Evolutionary conservation across 1,140 invertebrate species (phyloP), one percentile per base, ranked within the genome.

Genomic region (Bombus turneri): DNA sequence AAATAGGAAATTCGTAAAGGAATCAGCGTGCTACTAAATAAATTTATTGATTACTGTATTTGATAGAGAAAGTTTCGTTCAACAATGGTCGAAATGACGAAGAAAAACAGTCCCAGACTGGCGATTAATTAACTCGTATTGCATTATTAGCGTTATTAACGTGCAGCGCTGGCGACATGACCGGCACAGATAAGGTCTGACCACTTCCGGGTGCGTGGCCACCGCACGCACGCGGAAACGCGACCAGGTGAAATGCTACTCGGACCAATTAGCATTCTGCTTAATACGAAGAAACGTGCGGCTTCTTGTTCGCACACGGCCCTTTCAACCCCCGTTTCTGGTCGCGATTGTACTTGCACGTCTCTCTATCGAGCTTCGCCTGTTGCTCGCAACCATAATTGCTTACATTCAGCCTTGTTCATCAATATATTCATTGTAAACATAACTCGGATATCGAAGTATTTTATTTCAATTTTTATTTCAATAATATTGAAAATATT

Each of bases 171-270:
- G 37, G 37, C 69, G 37, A 80, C 77, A 47, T 69, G 31, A 2
- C 31, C 43, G 22, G 69, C 34, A n/a, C 34, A 76, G 81, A 81
- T 81, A 81, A 81, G 80, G 68, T 68, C 6, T 28, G 72, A 76
- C 64, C 68, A 80, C 86, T 84, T 81, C 68, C 37, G 39, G 64
- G 71, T 66, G 78, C 75, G 80, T 79, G 53, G 39, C 68, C 31
- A 76, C 53, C 47, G 41, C 79, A 62, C 71, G 47, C 78, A 87
- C 57, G 39, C 69, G 47, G 8, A 66, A 77, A 68, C 62, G 53
- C 79, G 62, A 64, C 75, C 75, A 88, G 47, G 68, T 88, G 82
- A 88, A 88, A 88, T 78, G 53, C 86, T 73, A 85, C 83, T 74
- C 86, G 68, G 22, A 71, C 76, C 78, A 85, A 84, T 83, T 83